These are phyloP conservation scores for Sericinus montela DNA, from an alignment of 2,888 invertebrate genomes.

Conservation along the genomic window DNA sequence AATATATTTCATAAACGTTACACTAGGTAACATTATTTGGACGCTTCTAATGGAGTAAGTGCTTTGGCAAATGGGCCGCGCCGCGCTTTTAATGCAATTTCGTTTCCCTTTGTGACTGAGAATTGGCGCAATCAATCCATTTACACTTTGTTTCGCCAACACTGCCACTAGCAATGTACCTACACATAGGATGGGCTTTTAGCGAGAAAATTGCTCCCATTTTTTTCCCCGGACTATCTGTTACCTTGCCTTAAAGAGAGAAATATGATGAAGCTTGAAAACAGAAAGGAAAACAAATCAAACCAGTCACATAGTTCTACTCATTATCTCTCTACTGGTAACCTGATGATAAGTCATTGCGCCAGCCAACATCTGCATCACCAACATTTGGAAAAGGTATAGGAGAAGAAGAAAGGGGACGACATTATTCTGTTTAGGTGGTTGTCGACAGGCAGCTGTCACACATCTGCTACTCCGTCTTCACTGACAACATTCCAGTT, in stretches of 20 bases:
- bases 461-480: neutral
- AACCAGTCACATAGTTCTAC: too few relatives aligned
- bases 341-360: too few relatives aligned
- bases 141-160: constrained; percentile 80
- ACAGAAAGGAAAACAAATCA: too few relatives aligned
- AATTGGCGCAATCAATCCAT: constrained; percentile 80
- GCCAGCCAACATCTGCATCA: too few relatives aligned
- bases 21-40: constrained; percentile 75
- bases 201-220: constrained; percentile 51
- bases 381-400: too few relatives aligned
- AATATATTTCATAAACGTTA: constrained; percentile 40
- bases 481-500: neutral
- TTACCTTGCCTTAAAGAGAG: constrained; percentile 1
- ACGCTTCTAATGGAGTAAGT: constrained; percentile 73
- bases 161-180: constrained; percentile 36
- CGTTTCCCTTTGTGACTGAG: constrained; percentile 69
- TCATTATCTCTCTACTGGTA: too few relatives aligned
- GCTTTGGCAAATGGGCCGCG: constrained; percentile 73
- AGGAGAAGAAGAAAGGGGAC: too few relatives aligned
- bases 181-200: constrained; percentile 50
- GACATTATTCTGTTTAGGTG: too few relatives aligned
- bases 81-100: constrained; percentile 79
- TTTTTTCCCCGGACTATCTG: constrained; percentile 23
- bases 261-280: neutral
- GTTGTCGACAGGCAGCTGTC: too few relatives aligned